phyloP scores from a whole-genome alignment of 2,797 vertebrate species.

The Gallinago nigripennis region DNA sequence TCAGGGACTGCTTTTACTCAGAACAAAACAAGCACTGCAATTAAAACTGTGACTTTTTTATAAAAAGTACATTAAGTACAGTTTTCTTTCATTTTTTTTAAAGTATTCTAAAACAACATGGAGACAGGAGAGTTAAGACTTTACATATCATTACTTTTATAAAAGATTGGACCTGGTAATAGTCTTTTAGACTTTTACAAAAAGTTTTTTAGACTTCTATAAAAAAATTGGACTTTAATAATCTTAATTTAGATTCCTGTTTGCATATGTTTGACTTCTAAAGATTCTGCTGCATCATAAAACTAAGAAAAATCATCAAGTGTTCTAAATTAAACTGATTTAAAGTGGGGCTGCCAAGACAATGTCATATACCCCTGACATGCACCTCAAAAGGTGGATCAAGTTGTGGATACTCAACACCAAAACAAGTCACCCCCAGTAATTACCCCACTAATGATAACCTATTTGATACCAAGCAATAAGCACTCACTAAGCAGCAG shows the following conservation, averaged over 20 bases:
- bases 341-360: not conserved
- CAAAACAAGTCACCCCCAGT: not conserved
- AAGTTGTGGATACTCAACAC: not conserved
- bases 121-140: not conserved
- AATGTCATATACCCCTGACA: accelerated
- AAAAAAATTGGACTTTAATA: not conserved
- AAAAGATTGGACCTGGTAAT: not conserved
- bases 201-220: not conserved
- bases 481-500: not conserved
- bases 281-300: not conserved
- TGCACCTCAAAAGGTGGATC: not conserved
- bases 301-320: not conserved
- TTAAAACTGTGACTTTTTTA: not conserved
- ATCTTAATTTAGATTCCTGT: not conserved
- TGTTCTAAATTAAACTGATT: not conserved
- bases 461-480: not conserved
- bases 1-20: not conserved
- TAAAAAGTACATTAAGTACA: not conserved
- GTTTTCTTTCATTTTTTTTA: not conserved
- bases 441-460: not conserved
- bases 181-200: not conserved
- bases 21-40: not conserved
- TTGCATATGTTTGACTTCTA: not conserved
- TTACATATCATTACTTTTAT: not conserved
- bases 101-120: not conserved